Base-by-base conservation (phyloP, 1,140 invertebrate species). In the Zaprionus camerounensis region DNA sequence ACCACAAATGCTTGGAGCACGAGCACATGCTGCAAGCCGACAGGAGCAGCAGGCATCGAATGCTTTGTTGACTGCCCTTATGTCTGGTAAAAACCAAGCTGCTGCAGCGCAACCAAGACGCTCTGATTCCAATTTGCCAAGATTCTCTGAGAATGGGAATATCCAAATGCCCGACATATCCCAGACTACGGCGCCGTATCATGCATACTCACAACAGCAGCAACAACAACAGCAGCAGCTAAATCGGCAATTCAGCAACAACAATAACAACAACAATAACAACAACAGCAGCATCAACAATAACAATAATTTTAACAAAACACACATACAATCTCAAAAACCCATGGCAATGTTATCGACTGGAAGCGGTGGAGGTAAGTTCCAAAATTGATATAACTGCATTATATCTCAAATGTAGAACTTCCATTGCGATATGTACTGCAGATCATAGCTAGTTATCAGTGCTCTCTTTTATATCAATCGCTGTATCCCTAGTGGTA, bases 361-460 rank as follows among this genome's bases (percentile, higher is more conserved):
- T 49, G 85, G 78, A 22, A 90, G 67, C 34, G 85, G 78, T 36
- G 73, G 78, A 61, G 84, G 84, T 88, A 53, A 88, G 84, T 88
- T 2, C 3, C 1, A 41, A 46, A 55, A 28, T 65, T 1, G 34
- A 15, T 44, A 0, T 44, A 0, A 31, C 31, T 31, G 1, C 28
- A 28, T 28, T 7, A 28, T 28, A 7, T 2, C 6, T 28, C 6
- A 28, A 28, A 6, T 28, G 1, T 28, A 7, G 28, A 7, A 31
- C 6, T 31, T 31, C 1, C 28, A 9, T 9, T 2, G 0, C 9
- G 0, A 31, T 31, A 9, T 3, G 3, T 3, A 34, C 31, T 0
- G 26, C 26, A 28, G 31, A 11, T 11, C 9, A 34, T 34, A 34
- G 0, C 31, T 11, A 34, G 9, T 0, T 34, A 11, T 34, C 9